Percentiles rank a stretch among this genome's conserved stretches.
Conservation (phyloP, 1,140 invertebrate genomes). For the Platyura marginata region DNA sequence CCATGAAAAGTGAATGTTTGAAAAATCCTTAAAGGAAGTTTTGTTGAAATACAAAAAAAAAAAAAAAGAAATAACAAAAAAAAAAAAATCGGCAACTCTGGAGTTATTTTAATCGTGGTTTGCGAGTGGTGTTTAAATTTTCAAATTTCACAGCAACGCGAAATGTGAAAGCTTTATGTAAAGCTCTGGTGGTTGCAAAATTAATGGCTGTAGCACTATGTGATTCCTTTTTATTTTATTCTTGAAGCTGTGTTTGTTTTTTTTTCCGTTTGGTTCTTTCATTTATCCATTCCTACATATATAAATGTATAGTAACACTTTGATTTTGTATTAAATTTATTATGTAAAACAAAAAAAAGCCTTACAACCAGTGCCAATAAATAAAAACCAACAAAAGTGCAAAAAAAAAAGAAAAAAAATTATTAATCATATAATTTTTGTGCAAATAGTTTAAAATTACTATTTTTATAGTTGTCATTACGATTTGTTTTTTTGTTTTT, state of each 20-base stretch:
- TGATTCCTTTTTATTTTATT: not conserved
- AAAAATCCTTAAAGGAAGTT: not conserved
- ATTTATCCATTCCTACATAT: no score
- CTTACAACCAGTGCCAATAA: not conserved
- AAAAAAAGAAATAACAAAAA: not conserved
- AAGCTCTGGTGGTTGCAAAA: not conserved
- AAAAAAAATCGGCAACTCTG: not conserved
- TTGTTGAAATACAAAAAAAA: not conserved
- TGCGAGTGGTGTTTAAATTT: not conserved
- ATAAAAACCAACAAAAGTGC: not conserved
- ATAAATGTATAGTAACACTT: not conserved
- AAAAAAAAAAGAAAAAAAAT: no score
- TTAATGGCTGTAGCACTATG: not conserved
- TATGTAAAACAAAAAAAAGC: not conserved
- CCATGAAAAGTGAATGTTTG: not conserved
- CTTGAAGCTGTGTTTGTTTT: no score
- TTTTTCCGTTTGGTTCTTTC: no score
- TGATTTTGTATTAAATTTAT: not conserved
- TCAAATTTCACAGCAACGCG: not conserved
- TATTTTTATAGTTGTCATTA: no score
- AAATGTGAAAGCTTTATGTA: not conserved
- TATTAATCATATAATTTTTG: no score
- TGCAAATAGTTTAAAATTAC: no score
- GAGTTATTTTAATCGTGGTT: not conserved
- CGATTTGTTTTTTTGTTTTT: no score